A percentile compares a stretch with the other conserved stretches of the same genome.
phyloP scores from a whole-genome alignment of 2,113 vertebrate species.

The Capreolus pygargus region DNA sequence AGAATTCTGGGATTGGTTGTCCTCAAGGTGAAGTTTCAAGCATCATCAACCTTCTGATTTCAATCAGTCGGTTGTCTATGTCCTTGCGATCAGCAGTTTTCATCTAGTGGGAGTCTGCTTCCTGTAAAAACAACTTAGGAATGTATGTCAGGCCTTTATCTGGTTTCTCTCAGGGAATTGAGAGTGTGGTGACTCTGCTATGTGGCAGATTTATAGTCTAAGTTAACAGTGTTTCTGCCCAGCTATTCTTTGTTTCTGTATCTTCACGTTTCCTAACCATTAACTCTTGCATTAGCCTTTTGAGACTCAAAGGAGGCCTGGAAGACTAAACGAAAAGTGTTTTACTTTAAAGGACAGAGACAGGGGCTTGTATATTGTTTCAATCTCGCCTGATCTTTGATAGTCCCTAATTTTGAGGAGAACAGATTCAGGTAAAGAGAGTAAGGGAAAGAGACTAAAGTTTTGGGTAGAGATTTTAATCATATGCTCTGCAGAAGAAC shows the following conservation, averaged over 20 bases:
- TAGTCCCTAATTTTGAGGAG: not conserved
- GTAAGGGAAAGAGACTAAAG: not conserved
- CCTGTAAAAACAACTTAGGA: not conserved
- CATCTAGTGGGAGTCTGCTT: not conserved
- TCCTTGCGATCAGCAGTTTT: not conserved
- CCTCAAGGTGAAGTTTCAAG: not conserved
- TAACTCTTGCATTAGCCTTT: not conserved
- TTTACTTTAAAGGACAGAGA: not conserved
- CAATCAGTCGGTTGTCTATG: not conserved
- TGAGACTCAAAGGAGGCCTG: not conserved
- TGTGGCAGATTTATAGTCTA: not conserved
- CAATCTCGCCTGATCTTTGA: not conserved
- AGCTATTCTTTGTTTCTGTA: not conserved
- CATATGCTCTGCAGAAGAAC: not conserved
- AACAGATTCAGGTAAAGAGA: not conserved
- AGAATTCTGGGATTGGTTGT: not conserved
- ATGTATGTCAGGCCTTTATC: not conserved
- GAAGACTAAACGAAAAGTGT: not conserved
- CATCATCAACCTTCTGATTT: not conserved
- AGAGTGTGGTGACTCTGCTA: not conserved
- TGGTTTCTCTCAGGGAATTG: not conserved
- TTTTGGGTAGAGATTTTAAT: not conserved
- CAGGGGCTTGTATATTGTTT: not conserved
- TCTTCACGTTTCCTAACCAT: not conserved
- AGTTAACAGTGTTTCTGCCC: not conserved